Base-by-base conservation (phyloP, 2,113 vertebrate species). In the Grammomys surdaster region DNA sequence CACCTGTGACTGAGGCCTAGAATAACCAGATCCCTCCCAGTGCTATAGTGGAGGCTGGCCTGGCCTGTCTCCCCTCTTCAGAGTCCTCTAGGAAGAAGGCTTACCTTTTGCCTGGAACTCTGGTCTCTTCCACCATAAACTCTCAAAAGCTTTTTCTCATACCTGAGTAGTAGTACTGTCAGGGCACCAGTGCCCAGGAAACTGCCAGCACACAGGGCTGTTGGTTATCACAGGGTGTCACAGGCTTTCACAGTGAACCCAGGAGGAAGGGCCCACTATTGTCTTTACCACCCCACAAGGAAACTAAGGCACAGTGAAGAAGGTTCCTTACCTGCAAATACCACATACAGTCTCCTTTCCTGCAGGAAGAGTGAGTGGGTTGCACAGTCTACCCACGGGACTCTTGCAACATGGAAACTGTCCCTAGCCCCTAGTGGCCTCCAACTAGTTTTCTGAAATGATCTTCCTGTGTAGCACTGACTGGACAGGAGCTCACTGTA, bases 241-340 rank as follows among this genome's bases (percentile, higher is more conserved):
- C 2, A 0, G 40, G 40, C 33, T 56, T 43, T 86, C 82, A 24
- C 3, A 7, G 70, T 36, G 43, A 48, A 24, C 72, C 46, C 10
- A 17, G 46, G 40, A 90, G 33, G 72, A 51, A 48, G 65, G 1
- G 63, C 13, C 48, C 11, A 1, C 19, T 43, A 33, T 3, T 46
- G 60, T 86, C 40, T 48, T 17, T 9, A 67, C 43, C 14, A 31
- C 40, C 22, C 8, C 26, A 33, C 2, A 36, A n/a, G 84, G 73
- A 96, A 91, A 93, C 65, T 60, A 40, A 90, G 28, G 46, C 54
- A 89, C 88, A 67, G 69, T 20, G 84, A n/a, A 63, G 60, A 33
- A 90, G 56, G 40, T 67, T 46, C 76, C 69, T 67, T 5, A 0
- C 7, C 78, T 33, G 31, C 24, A 8, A 72, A 26, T 28, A 17